Percentiles rank a stretch among this genome's conserved stretches.
These are phyloP conservation scores for Microctenopoma lineatum DNA, from an alignment of 2,797 vertebrate genomes.

Conservation along the genomic window DNA sequence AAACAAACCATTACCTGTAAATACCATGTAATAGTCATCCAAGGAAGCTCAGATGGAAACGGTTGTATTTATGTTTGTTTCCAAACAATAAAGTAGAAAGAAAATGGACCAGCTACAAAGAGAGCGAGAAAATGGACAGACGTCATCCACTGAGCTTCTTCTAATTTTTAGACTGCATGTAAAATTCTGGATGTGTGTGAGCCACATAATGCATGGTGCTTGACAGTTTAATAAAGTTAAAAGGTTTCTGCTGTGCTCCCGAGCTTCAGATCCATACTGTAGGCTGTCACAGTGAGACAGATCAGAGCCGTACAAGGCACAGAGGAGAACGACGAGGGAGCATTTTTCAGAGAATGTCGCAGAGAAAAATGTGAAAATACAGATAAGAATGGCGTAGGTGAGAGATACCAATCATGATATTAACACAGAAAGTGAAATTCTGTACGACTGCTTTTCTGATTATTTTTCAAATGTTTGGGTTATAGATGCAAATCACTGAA, in stretches of 20 bases:
- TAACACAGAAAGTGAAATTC: not conserved
- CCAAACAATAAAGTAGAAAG: not conserved
- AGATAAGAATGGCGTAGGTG: not conserved
- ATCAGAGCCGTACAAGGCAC: conserved; percentile 16
- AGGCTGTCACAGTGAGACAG: not conserved
- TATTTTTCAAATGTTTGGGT: no score
- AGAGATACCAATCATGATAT: not conserved
- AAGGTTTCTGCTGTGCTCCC: conserved; percentile 34
- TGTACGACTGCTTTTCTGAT: not conserved
- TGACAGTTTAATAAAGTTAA: conserved; percentile 47
- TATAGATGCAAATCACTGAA: no score
- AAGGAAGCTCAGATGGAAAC: not conserved
- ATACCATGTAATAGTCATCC: not conserved
- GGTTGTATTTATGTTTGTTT: not conserved
- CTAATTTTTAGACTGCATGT: not conserved
- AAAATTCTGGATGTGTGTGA: conserved; percentile 9
- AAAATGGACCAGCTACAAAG: not conserved
- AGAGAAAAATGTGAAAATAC: not conserved
- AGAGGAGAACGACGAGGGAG: not conserved
- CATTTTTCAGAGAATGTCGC: not conserved
- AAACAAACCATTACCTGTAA: no score
- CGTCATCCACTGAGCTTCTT: not conserved
- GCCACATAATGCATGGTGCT: conserved; percentile 26
- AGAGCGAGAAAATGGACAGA: not conserved
- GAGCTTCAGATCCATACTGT: not conserved